Evolutionary conservation across 2,113 vertebrate genomes (phyloP).

Genomic region (Phainopepla nitens): DNA sequence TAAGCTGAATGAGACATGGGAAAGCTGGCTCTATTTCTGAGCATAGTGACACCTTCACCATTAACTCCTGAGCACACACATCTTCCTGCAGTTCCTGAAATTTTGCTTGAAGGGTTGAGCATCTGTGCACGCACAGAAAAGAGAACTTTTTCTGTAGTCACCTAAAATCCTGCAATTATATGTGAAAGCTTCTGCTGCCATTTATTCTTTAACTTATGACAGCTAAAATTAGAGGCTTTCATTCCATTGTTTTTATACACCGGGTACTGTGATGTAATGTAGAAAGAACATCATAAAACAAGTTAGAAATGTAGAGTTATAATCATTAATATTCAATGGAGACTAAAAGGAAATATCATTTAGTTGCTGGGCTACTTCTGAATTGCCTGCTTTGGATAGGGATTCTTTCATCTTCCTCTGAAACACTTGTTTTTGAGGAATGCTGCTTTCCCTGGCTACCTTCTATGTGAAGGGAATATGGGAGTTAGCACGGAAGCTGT

Average conservation of each 20-base stretch:
- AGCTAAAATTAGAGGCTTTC: conserved; percentile 57
- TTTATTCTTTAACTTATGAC: conserved; percentile 47
- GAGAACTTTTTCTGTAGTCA: neutral
- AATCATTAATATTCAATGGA: neutral
- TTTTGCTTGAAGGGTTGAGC: neutral
- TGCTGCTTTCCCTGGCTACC: neutral
- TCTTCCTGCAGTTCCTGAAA: neutral
- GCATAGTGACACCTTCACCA: neutral
- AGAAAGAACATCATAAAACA: conserved; percentile 16
- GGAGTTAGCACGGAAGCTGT: neutral
- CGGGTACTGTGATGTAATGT: conserved; percentile 6
- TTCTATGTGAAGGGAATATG: neutral
- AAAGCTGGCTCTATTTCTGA: conserved; percentile 1
- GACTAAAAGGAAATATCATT: neutral
- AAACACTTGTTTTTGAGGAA: neutral
- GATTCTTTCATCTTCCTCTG: neutral
- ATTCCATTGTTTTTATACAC: conserved; percentile 56
- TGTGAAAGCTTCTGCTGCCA: conserved; percentile 27
- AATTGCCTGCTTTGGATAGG: neutral
- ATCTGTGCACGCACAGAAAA: neutral
- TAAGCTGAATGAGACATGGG: conserved; percentile 23
- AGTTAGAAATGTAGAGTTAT: neutral
- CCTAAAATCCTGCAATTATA: conserved; percentile 32
- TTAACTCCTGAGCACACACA: neutral
- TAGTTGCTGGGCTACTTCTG: neutral